Evolutionary conservation across 2,888 invertebrate species (phyloP), one percentile per base, ranked within the genome.

Genomic region (Aphodius granarius): DNA sequence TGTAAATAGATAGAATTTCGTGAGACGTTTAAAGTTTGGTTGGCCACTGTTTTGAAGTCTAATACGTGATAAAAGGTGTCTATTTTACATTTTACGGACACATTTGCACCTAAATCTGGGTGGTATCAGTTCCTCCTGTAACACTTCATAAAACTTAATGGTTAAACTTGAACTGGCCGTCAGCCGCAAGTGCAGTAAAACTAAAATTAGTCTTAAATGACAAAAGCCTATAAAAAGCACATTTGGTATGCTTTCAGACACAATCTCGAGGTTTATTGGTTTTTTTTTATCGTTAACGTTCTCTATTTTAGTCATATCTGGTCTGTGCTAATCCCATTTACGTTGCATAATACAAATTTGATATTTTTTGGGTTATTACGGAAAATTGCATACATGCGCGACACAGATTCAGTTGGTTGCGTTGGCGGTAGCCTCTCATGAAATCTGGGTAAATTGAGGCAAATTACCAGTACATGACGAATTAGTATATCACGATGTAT

Each of bases 401-500:
- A 43, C 43, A 43, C 43, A 43, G 43, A 43, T 43, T 43, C 43
- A 43, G 43, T 43, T 13, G 9, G 43, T 13, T 43, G 43, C 43
- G 43, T 43, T 43, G 43, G 43, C 3, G 43, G 6, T 43, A 9
- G 43, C 6, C 43, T 43, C 6, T 6, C 13, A 3, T 13, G 43
- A 68, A 68, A 68, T 15, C 20, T 68, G 22, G 68, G 68, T 68
- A 43, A 43, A 43, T 43, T 43, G 68, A 18, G 68, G 13, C 68
- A 22, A 22, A 21, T 68, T 68, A 68, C 68, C 68, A 68, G 68
- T 22, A 19, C 68, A 68, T 68, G 20, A 68, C 68, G 21, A 68
- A 68, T 68, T 68, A 68, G 68, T 68, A n/a, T 68, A 68, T 20
- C 19, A 68, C 68, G 68, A 68, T 20, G 68, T 68, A n/a, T 68